These are phyloP conservation scores for Cirrhinus molitorella DNA, from an alignment of 2,797 vertebrate species.

Conservation along the genomic window DNA sequence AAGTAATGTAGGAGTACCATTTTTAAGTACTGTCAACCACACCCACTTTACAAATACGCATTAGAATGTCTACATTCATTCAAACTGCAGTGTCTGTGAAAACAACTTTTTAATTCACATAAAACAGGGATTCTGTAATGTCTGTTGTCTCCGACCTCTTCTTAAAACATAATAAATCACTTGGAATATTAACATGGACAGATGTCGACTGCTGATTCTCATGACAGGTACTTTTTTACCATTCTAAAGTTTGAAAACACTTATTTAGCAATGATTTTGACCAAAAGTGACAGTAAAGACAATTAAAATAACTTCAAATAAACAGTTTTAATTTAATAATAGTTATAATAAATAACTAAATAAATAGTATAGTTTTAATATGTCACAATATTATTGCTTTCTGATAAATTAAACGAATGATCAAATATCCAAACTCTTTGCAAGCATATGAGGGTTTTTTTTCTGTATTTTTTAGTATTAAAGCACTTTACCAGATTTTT, in stretches of 20 bases:
- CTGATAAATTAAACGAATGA: no score
- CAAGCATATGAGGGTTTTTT: no score
- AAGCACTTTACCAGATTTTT: background rate
- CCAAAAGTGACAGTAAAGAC: no score
- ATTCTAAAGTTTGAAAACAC: background rate
- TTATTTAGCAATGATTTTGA: no score
- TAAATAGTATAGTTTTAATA: no score
- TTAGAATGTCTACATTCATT: background rate
- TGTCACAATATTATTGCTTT: no score
- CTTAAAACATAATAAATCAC: conserved; percentile 20
- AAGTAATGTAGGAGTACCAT: no score
- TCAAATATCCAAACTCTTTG: no score
- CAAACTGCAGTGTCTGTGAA: conserved; percentile 9
- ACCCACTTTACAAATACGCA: conserved; percentile 1
- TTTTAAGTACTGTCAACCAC: background rate
- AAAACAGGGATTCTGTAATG: background rate
- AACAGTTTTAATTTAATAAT: no score
- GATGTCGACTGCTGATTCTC: conserved; percentile 17
- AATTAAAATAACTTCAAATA: no score
- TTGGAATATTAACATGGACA: conserved; percentile 11
- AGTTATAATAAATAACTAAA: no score
- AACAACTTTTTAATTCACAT: background rate
- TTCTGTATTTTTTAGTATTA: background rate
- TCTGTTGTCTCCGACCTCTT: background rate
- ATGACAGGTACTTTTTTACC: background rate